A percentile compares a stretch with the other conserved stretches of the same genome.
Evolutionary conservation across 2,113 vertebrate species (phyloP).

Genomic region (Glareola pratincola): DNA sequence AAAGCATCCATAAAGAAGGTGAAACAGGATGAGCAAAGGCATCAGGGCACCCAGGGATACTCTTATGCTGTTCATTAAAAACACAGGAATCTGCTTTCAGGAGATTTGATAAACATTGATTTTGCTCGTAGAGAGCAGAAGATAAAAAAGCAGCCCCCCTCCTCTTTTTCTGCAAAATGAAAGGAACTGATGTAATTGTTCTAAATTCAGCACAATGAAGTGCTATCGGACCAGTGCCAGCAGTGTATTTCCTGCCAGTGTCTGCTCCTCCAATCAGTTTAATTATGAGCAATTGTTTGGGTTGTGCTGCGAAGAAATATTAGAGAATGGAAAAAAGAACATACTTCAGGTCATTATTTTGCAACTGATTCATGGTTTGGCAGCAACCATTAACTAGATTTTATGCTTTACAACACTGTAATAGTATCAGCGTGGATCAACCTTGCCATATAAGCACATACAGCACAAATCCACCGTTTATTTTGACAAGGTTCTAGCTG

Average conservation of each 20-base stretch:
- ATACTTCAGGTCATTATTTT: conserved; percentile 70
- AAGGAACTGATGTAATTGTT: conserved; percentile 77
- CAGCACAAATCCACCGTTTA: conserved; percentile 68
- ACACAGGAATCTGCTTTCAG: conserved; percentile 5
- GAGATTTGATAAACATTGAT: conserved; percentile 38
- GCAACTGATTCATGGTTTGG: conserved; percentile 83
- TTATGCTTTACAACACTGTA: conserved; percentile 72
- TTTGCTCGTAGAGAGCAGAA: not conserved
- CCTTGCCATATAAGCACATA: conserved; percentile 83
- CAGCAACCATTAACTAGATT: conserved; percentile 72
- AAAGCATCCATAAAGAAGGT: not conserved
- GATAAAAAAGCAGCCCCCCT: not conserved
- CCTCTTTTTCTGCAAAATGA: conserved; percentile 59
- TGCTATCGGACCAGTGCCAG: conserved; percentile 58
- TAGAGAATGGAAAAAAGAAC: conserved; percentile 84
- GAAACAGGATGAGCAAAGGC: not conserved
- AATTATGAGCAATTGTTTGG: conserved; percentile 83
- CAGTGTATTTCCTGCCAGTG: conserved; percentile 73
- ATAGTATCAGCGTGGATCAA: conserved; percentile 68
- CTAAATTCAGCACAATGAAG: conserved; percentile 72
- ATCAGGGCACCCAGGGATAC: not conserved
- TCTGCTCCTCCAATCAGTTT: conserved; percentile 74
- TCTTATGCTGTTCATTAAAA: not conserved
- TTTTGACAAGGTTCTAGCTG: conserved; percentile 74
- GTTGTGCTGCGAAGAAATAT: conserved; percentile 77